Conservation (phyloP, 2,888 invertebrate species). For the Lepidochitona cinerea region DNA sequence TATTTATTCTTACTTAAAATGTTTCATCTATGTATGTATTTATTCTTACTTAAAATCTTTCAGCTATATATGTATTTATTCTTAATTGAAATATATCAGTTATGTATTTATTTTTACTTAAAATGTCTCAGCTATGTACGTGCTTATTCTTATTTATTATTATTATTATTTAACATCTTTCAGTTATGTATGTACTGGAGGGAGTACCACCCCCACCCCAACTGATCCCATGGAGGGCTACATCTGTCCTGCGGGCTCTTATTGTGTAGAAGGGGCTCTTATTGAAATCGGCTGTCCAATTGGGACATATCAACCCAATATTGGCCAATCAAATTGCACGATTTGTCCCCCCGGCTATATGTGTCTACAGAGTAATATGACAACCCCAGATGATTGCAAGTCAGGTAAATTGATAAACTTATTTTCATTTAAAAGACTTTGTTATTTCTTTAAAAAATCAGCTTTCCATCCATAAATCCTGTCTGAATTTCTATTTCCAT, state of each 20-base stretch:
- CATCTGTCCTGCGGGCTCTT: conserved; percentile 62
- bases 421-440: too few species aligned
- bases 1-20: too few species aligned
- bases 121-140: too few species aligned
- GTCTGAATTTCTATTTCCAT: too few species aligned
- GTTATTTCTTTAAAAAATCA: neutral
- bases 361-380: conserved; percentile 63
- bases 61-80: too few species aligned
- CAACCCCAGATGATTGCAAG: conserved; percentile 55
- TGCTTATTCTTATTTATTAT: too few species aligned
- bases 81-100: too few species aligned
- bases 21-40: too few species aligned
- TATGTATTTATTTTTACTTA: too few species aligned
- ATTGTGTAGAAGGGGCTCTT: conserved; percentile 58
- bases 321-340: conserved; percentile 59
- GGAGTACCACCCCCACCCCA: conserved; percentile 59
- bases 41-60: too few species aligned
- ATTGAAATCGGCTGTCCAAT: conserved; percentile 59
- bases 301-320: conserved; percentile 61
- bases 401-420: conserved; percentile 46
- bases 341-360: conserved; percentile 60
- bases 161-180: neutral
- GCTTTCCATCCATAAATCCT: too few species aligned
- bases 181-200: conserved; percentile 65
- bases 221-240: conserved; percentile 55